Conservation (phyloP, 2,888 invertebrate species). For the Chorisops tibialis region DNA sequence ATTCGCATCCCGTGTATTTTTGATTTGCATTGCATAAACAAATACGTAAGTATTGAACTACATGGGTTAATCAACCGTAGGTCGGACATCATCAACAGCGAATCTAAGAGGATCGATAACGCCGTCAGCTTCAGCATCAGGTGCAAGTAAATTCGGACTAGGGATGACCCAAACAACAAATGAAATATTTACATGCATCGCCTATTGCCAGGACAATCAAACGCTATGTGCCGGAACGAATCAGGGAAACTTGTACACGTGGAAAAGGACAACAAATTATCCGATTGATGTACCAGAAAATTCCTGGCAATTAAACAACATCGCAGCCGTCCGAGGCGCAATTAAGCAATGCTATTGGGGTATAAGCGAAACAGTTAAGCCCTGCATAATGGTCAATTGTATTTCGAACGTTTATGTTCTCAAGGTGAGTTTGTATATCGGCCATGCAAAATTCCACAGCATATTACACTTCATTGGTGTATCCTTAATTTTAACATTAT, state of each 20-base stretch:
- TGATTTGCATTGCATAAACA: conserved; percentile 6
- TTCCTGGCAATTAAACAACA: conserved; percentile 74
- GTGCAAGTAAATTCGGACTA: conserved; percentile 18
- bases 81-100: conserved; percentile 12
- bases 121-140: conserved; percentile 29
- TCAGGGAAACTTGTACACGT: conserved; percentile 83
- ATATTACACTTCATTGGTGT: neutral
- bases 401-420: conserved; percentile 83
- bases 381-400: conserved; percentile 75
- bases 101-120: conserved; percentile 6
- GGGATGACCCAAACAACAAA: conserved; percentile 36
- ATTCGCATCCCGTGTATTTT: neutral
- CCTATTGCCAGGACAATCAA: conserved; percentile 67
- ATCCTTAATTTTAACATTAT: too few species aligned
- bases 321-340: conserved; percentile 70
- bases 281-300: conserved; percentile 64
- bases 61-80: conserved; percentile 19
- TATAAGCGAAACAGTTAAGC: conserved; percentile 65
- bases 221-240: conserved; percentile 88
- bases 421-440: conserved; percentile 39
- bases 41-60: neutral
- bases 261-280: conserved; percentile 59
- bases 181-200: conserved; percentile 69
- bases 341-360: conserved; percentile 80
- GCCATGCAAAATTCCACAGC: neutral